Percentiles rank a stretch among this genome's conserved stretches.
These are phyloP conservation scores for Lamellibrachia luymesi DNA, from an alignment of 1,140 invertebrate species.

Conservation along the genomic window DNA sequence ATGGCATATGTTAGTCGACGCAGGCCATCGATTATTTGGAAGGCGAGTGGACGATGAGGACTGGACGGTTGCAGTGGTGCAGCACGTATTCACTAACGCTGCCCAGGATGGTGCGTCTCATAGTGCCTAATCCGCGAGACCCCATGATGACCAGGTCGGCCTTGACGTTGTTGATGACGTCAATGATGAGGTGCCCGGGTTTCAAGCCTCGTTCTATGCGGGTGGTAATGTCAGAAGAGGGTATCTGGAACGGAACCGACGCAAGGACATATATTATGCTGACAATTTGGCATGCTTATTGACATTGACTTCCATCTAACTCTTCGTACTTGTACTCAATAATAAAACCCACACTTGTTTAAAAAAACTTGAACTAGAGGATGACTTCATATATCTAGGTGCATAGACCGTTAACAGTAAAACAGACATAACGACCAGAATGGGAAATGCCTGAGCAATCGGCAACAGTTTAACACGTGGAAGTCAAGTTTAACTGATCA, in stretches of 20 bases:
- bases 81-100: slow-evolving; percentile 28
- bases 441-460: no score
- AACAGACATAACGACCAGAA: no score
- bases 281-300: not conserved
- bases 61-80: slow-evolving; percentile 19
- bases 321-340: no score
- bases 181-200: slow-evolving; percentile 26
- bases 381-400: no score
- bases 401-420: no score
- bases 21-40: not conserved
- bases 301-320: not conserved
- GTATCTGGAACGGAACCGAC: not conserved
- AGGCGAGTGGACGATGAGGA: not conserved
- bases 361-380: no score
- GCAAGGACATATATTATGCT: not conserved
- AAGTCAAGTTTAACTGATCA: no score
- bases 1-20: no score
- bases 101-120: slow-evolving; percentile 27
- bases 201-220: slow-evolving; percentile 11
- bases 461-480: no score
- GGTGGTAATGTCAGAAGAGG: not conserved
- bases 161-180: slow-evolving; percentile 18
- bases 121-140: slow-evolving; percentile 12
- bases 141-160: slow-evolving; percentile 27
- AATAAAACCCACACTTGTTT: no score